Base-by-base conservation (phyloP, 1,140 invertebrate genomes). In the Diploscapter pachys region DNA sequence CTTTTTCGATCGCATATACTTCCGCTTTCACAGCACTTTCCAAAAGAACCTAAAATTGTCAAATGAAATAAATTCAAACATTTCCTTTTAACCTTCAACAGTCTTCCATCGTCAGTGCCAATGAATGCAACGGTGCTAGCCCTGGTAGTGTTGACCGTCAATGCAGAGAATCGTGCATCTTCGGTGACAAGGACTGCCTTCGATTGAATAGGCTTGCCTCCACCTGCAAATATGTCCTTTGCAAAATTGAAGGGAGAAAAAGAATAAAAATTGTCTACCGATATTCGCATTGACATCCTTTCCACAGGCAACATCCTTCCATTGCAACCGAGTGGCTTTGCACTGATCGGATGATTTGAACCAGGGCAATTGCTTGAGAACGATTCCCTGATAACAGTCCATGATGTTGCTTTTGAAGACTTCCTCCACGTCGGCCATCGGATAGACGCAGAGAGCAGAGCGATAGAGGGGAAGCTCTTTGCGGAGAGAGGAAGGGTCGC, bases 381-480 rank as follows among this genome's bases (percentile, higher is more conserved):
- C 76, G 13, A 75, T 78, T 57, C 80, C 83, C 49, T 81, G 74
- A 66, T 82, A 85, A 63, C 82, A 84, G 11, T 84, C 75, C 62
- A 82, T 75, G 63, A 83, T 85, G 31, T 83, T 83, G 61, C 78
- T 78, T 57, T 79, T 77, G 80, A 85, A 85, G 59, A 81, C 83
- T 3, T 65, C 71, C 67, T 85, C 83, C 55, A 86, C 72, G 13
- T 83, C 75, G 55, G 63, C 63, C 53, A 80, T 62, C 5, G 77
- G 55, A 62, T 80, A 80, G 5, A 83, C 71, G 54, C 85, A 86
- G 48, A 86, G 54, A 2, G 84, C 84, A 8, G 83, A 86, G 57
- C 85, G 78, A 59, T 75, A 9, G 8, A 66, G 81, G 8, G 70
- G 53, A 4, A 64, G 52, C 0, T 51, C 8, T n/a, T 53, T 8